A percentile compares a stretch with the other conserved stretches of the same genome.
Conservation (phyloP, 2,888 invertebrate species). For the Halictus ligatus region DNA sequence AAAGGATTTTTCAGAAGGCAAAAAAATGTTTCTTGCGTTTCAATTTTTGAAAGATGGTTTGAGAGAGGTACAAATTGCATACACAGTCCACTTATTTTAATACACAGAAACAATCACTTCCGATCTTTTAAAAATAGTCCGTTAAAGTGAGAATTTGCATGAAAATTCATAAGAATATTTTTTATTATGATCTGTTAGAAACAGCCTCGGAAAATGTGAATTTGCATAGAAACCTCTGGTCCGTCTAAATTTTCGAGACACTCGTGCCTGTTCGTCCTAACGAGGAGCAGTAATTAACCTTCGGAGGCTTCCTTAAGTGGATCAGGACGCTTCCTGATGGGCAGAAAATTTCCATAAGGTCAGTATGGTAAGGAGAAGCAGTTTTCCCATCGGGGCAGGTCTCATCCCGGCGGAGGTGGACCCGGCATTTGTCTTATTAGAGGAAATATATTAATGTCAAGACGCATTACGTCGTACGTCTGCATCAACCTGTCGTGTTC, state of each 20-base stretch:
- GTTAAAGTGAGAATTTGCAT: no score
- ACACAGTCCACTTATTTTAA: no score
- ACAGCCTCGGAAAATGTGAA: background rate
- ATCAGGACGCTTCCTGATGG: slow-evolving; percentile 32
- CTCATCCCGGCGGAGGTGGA: slow-evolving; percentile 52
- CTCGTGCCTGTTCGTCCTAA: background rate
- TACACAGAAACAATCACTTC: no score
- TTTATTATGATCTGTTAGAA: background rate
- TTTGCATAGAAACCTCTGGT: background rate
- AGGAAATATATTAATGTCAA: slow-evolving; percentile 76
- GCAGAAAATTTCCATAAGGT: slow-evolving; percentile 57
- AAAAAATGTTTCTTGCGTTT: no score
- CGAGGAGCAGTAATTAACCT: slow-evolving; percentile 1
- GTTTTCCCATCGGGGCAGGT: slow-evolving; percentile 59
- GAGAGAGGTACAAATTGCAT: no score
- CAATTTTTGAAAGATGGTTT: no score
- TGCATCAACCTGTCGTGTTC: slow-evolving; percentile 74
- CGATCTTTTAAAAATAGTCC: no score
- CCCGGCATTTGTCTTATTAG: slow-evolving; percentile 68
- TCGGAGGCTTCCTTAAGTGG: background rate
- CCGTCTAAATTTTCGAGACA: background rate
- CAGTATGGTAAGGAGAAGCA: slow-evolving; percentile 35
- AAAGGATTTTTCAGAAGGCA: no score
- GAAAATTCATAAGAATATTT: no score
- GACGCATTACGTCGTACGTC: slow-evolving; percentile 74